phyloP scores from a whole-genome alignment of 2,113 vertebrate genomes.

The Oceanites oceanicus region DNA sequence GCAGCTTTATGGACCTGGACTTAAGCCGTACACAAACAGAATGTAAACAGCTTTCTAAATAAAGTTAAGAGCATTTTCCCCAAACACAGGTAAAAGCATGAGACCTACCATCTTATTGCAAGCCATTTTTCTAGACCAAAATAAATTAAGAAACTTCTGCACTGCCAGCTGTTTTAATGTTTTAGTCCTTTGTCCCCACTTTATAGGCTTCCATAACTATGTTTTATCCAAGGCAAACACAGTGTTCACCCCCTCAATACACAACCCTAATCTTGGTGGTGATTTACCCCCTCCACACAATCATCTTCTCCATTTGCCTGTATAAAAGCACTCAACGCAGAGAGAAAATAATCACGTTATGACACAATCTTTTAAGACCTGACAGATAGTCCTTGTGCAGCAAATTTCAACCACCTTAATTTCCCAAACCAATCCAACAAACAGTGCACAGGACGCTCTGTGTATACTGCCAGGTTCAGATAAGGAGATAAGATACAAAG shows the following conservation, averaged over 20 bases:
- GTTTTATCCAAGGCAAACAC: background rate
- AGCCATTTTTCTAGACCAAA: background rate
- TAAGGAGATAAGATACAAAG: background rate
- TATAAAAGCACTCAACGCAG: background rate
- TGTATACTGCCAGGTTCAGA: background rate
- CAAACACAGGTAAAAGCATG: background rate
- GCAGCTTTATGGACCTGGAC: background rate
- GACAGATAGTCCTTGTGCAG: background rate
- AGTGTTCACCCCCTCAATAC: background rate
- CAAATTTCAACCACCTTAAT: background rate
- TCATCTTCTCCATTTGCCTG: background rate
- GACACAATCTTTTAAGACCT: background rate
- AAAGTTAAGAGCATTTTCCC: background rate
- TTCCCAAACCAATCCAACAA: conserved; percentile 1
- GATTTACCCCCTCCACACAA: background rate
- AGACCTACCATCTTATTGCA: background rate
- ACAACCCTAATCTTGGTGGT: background rate
- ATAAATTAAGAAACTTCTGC: background rate
- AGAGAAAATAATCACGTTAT: background rate
- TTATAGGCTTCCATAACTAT: background rate
- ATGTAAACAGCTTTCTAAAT: background rate
- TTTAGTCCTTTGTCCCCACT: background rate
- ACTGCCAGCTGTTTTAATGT: background rate
- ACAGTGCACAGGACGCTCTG: rapidly evolving
- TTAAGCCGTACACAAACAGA: background rate